Conservation (phyloP, 2,888 invertebrate genomes). For the Lycia hirtaria region DNA sequence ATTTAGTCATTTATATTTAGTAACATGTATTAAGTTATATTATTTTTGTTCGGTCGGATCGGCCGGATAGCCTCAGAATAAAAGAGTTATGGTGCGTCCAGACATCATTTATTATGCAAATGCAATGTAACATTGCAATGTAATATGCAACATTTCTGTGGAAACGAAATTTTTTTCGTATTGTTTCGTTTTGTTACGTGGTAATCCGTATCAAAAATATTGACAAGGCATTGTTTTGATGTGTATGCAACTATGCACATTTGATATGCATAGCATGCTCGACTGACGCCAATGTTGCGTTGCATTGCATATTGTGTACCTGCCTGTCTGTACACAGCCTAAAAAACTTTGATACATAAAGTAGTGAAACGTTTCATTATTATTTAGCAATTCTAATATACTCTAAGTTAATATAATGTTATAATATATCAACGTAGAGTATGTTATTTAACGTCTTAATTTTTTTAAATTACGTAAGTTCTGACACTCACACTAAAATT, state of each 20-base stretch:
- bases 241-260: too few relatives aligned
- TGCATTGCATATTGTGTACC: background rate
- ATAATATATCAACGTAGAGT: slow-evolving; percentile 20
- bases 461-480: too few relatives aligned
- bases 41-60: too few relatives aligned
- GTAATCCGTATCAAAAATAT: too few relatives aligned
- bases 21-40: background rate
- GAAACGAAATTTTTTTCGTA: too few relatives aligned
- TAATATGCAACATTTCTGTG: too few relatives aligned
- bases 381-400: background rate
- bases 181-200: too few relatives aligned
- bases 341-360: background rate
- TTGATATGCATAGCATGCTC: too few relatives aligned
- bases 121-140: background rate
- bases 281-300: too few relatives aligned
- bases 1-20: background rate
- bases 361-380: background rate
- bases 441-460: background rate
- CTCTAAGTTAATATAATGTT: slow-evolving; percentile 20
- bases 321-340: background rate
- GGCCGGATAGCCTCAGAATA: background rate
- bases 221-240: too few relatives aligned
- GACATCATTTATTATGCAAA: background rate
- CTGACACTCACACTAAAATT: too few relatives aligned
- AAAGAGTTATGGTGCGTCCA: background rate